These are phyloP conservation scores for Sphaerodactylus townsendi DNA, from an alignment of 2,113 vertebrate genomes.

Conservation along the genomic window DNA sequence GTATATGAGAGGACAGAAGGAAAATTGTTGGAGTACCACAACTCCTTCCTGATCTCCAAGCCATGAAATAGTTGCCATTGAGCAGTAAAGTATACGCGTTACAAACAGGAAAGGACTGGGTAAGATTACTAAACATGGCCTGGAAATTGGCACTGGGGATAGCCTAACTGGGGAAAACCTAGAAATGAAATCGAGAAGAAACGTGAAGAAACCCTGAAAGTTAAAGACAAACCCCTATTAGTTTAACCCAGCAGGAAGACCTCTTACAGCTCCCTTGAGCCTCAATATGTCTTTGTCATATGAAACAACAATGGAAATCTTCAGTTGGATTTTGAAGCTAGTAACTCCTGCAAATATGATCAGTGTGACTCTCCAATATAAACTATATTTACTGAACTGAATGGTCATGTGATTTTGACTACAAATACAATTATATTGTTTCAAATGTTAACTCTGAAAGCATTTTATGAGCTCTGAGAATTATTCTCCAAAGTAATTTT, in stretches of 20 bases:
- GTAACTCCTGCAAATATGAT: background rate
- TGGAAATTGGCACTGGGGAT: no score
- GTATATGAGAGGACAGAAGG: background rate
- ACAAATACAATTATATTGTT: background rate
- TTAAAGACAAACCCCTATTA: background rate
- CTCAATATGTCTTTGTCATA: background rate
- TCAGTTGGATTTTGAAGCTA: fast-evolving
- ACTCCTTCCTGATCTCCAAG: no score
- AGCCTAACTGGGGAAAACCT: no score
- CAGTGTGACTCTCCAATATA: background rate
- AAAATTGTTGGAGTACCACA: no score
- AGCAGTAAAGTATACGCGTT: no score
- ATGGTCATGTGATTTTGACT: background rate
- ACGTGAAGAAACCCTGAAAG: background rate
- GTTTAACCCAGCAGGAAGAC: background rate
- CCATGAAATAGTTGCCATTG: no score
- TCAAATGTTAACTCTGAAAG: background rate
- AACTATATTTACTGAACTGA: background rate
- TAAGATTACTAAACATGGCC: no score
- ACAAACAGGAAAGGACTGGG: no score
- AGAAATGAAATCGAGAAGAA: background rate
- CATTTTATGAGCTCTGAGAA: background rate
- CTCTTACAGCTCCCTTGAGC: background rate
- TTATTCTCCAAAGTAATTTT: no score
- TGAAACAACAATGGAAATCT: background rate